Evolutionary conservation across 2,113 vertebrate species (phyloP), one percentile per base, ranked within the genome.

Genomic region (Cyprinodon tularosa): DNA sequence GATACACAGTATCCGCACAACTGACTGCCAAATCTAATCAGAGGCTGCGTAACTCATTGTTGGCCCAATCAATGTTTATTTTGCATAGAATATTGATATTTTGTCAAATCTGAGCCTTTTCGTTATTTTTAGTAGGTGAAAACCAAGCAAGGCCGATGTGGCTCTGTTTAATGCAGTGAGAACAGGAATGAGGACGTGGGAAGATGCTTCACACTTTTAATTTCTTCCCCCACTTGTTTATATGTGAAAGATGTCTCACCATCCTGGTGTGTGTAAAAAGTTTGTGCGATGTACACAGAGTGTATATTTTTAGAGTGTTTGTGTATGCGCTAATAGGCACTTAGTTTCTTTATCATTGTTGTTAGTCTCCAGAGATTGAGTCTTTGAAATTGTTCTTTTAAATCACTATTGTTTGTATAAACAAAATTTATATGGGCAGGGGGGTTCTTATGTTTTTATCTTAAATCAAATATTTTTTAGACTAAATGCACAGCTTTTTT

Each of bases 11-110:
- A 44, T 65, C 42, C 62, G 68, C 79, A 72, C 71, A 62, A 50
- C 69, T 44, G 64, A 63, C 77, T 78, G 37, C 57, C 77, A 84
- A 89, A 92, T 92, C 82, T 78, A 86, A 93, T 94, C 89, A 89
- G 83, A 76, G 81, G 38, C 45, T 44, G 60, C 75, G 90, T 78
- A 80, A 78, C 67, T 79, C 64, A 68, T 60, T 62, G 60, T 59
- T 12, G 69, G 80, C 65, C 68, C 78, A 90, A 90, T 93, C 84
- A 17, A 90, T 86, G 77, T 66, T 62, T 84, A 72, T 86, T 87
- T 69, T 84, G 73, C 69, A 68, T 86, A 76, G 80, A 83, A 83
- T 87, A 86, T 87, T 86, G 83, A 89, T 88, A 86, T 80, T 47
- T 60, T 74, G 68, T 84, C 45, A 76, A 81, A 77, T 64, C 44